Conservation (phyloP, 2,113 vertebrate genomes). For the Malurus melanocephalus region DNA sequence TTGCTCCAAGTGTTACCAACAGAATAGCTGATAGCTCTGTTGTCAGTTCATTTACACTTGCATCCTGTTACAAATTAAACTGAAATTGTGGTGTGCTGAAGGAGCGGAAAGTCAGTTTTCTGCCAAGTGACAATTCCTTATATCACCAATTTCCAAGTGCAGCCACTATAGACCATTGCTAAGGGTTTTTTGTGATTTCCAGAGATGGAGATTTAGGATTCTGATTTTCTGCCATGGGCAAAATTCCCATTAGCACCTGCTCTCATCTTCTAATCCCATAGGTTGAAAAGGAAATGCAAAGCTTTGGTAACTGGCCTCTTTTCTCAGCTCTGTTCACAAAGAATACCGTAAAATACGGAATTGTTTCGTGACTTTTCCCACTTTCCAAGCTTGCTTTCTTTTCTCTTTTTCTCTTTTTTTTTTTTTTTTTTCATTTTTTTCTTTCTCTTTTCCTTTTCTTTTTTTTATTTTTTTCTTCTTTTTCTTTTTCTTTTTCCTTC, state of each 20-base stretch:
- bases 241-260: constrained; percentile 27
- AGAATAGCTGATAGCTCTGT: constrained; percentile 64
- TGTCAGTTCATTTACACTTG: constrained; percentile 63
- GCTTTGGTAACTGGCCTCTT: background rate
- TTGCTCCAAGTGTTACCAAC: constrained; percentile 61
- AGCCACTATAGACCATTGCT: background rate
- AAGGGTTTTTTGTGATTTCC: background rate
- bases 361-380: background rate
- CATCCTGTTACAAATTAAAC: constrained; percentile 65
- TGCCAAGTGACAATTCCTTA: constrained; percentile 30
- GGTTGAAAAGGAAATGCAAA: constrained; percentile 23
- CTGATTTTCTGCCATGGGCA: constrained; percentile 14
- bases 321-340: background rate
- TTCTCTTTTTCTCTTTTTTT: rapidly evolving
- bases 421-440: rapidly evolving
- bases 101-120: constrained; percentile 19
- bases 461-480: no score
- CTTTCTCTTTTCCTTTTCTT: no score
- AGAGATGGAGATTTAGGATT: background rate
- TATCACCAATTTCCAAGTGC: background rate
- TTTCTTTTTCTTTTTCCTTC: no score
- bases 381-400: background rate
- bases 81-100: constrained; percentile 49
- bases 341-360: background rate
- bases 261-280: constrained; percentile 12